Evolutionary conservation across 2,797 vertebrate species (phyloP).

Genomic region (Spheniscus humboldti): DNA sequence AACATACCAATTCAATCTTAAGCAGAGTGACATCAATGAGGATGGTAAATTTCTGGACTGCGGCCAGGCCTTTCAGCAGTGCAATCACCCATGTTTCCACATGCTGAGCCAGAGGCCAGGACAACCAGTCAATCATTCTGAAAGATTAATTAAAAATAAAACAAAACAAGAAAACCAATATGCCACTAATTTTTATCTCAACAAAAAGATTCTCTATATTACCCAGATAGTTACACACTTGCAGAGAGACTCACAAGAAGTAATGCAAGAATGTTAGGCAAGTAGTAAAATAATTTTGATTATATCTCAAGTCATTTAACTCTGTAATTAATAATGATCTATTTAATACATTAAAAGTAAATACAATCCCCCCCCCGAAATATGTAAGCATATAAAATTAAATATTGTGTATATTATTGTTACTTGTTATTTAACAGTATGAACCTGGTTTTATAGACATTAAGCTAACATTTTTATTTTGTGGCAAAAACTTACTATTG

Average conservation of each 20-base stretch:
- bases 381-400: neutral
- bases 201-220: neutral
- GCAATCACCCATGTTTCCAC: conserved; percentile 97
- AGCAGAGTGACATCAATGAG: conserved; percentile 97
- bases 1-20: conserved; percentile 94
- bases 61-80: conserved; percentile 92
- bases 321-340: neutral
- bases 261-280: neutral
- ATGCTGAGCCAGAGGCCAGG: conserved; percentile 97
- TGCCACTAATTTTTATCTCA: neutral
- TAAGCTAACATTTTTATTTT: neutral
- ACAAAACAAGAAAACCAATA: neutral
- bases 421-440: neutral
- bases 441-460: neutral
- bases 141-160: conserved; percentile 29
- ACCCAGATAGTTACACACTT: neutral
- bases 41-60: conserved; percentile 98
- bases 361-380: accelerated
- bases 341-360: neutral
- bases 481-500: neutral
- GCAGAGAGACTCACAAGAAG: neutral
- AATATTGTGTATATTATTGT: neutral
- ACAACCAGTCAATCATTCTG: conserved; percentile 99
- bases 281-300: neutral
- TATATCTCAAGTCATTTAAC: neutral